Base-by-base conservation (phyloP, 2,888 invertebrate species). In the Pollenia griseotomentosa region DNA sequence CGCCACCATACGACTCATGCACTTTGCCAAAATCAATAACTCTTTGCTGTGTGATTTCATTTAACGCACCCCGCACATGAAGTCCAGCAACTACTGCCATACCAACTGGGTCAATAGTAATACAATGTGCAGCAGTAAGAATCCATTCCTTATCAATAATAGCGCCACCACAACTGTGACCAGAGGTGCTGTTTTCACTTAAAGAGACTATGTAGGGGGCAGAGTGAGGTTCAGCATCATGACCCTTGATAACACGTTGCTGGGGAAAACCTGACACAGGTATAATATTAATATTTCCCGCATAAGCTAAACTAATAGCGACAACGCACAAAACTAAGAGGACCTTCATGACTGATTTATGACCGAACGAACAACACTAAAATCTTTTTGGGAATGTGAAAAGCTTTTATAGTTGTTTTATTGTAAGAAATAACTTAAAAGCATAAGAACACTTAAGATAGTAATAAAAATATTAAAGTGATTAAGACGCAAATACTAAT, bases 161-260 rank as follows among this genome's bases (percentile, higher is more conserved):
- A 63, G 94, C 92, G 12, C 94, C 94, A 16, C 94, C 94, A 73
- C 94, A 94, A 23, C 90, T 89, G 89, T 94, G 94, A 1, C 91
- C 42, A 71, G 91, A 91, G 7, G 88, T 90, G 1, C 87, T 90
- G 2, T 33, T 80, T 12, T 9, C 40, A 89, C 88, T 91, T 70
- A 94, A 75, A 1, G 94, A 94, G 1, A 94, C 92, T 63, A 94
- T 94, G 88, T 93, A 94, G 0, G 94, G 94, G 8, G 93, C 94
- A 9, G 92, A 88, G 73, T 93, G 93, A 8, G 92, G 92, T 0
- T n/a, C 40, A 1, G 94, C 94, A 7, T 93, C 91, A 53, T 90
- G 88, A 55, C 93, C 93, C 63, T 93, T 92, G 87, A 93, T 92
- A 80, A 93, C 90, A 48, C 89, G 90, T 23, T 14, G 14, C 12